A percentile compares a stretch with the other conserved stretches of the same genome.
These are phyloP conservation scores for Pollimyrus isidori DNA, from an alignment of 2,113 vertebrate species.

Conservation along the genomic window DNA sequence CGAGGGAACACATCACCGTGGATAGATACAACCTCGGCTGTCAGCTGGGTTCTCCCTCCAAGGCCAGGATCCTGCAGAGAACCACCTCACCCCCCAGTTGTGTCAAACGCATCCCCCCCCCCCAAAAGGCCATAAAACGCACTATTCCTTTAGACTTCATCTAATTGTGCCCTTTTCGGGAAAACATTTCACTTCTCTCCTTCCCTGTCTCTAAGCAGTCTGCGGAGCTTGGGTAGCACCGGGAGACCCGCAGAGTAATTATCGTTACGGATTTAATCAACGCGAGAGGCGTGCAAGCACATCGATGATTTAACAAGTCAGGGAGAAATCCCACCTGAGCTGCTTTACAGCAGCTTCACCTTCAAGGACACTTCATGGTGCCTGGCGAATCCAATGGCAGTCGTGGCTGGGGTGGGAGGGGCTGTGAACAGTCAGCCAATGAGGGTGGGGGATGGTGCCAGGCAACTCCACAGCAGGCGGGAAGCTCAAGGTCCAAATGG, in stretches of 20 bases:
- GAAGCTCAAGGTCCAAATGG: not conserved
- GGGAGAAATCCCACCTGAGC: not conserved
- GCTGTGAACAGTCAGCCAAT: not conserved
- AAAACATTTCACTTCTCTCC: not conserved
- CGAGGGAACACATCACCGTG: not conserved
- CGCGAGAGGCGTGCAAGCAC: not conserved
- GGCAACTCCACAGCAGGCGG: not conserved
- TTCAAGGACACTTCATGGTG: not conserved
- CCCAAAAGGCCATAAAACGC: not conserved
- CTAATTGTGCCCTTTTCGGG: not conserved
- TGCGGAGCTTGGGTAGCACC: not conserved
- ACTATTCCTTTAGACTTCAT: not conserved
- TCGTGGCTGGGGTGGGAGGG: not conserved
- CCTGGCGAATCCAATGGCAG: not conserved
- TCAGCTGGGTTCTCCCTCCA: not conserved
- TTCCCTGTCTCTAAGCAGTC: not conserved
- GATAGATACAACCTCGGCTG: not conserved
- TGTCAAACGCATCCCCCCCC: not conserved
- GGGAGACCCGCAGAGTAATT: not conserved
- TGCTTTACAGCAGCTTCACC: not conserved
- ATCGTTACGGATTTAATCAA: conserved; percentile 17
- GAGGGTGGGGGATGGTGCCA: not conserved
- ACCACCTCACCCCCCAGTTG: not conserved
- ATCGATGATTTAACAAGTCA: not conserved
- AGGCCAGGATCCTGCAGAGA: not conserved